These are phyloP conservation scores for Lamellibrachia satsuma DNA, from an alignment of 2,888 invertebrate species.

Conservation along the genomic window DNA sequence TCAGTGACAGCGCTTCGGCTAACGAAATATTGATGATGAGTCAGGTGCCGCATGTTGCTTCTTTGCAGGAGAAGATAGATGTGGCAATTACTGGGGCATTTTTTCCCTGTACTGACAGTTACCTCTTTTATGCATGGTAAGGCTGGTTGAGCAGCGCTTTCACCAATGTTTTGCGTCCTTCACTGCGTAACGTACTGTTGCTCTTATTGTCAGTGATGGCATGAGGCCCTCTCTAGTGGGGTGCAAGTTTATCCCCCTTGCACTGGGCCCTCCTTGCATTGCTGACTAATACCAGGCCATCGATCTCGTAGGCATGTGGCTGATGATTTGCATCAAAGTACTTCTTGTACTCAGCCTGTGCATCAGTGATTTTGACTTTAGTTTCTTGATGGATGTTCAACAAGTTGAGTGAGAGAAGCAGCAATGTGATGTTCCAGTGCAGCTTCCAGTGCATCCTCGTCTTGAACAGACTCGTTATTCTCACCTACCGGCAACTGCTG, in stretches of 20 bases:
- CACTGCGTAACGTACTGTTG: neutral
- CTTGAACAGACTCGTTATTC: neutral
- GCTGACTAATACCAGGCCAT: neutral
- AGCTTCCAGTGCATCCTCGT: neutral
- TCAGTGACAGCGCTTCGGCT: no score
- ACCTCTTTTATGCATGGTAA: neutral
- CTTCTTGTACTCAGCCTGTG: neutral
- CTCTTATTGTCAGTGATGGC: neutral
- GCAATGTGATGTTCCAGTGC: neutral
- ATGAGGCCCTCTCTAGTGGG: neutral
- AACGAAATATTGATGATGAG: no score
- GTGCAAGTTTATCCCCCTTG: neutral
- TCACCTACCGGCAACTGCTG: neutral
- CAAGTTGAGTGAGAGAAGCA: neutral
- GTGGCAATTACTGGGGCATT: no score
- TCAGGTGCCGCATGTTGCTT: no score
- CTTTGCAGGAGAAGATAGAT: no score
- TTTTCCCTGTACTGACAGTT: no score
- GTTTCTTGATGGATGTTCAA: neutral
- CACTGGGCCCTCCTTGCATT: neutral
- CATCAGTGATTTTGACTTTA: neutral
- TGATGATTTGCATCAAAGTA: neutral
- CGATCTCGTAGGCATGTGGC: neutral
- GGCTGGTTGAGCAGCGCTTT: neutral
- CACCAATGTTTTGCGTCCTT: neutral